Evolutionary conservation across 2,797 vertebrate genomes (phyloP).

Genomic region (Urophycis tenuis): DNA sequence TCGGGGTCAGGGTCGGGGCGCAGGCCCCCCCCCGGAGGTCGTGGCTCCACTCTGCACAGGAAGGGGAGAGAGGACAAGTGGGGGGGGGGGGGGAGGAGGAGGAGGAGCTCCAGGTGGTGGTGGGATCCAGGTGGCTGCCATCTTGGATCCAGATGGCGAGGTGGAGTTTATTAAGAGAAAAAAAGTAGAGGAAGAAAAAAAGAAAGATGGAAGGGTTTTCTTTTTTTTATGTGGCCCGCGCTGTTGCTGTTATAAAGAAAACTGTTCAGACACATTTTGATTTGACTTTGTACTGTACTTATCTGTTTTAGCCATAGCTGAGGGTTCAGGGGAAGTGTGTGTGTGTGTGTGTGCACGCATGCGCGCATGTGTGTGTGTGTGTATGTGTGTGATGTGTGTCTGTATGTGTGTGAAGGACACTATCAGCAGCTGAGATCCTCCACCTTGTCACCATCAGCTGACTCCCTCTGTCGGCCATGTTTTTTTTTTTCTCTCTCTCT

Average conservation of each 20-base stretch:
- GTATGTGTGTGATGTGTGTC: not conserved
- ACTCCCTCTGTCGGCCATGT: conserved; percentile 38
- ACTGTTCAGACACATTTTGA: not conserved
- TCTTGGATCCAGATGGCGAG: conserved; percentile 1
- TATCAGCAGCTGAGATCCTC: conserved; percentile 34
- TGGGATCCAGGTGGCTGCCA: not conserved
- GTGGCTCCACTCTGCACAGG: not conserved
- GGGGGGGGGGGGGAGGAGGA: not conserved
- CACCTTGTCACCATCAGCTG: conserved; percentile 57
- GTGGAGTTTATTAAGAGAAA: not conserved
- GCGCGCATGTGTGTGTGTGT: not conserved
- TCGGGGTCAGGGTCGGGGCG: conserved; percentile 52
- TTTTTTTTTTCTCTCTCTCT: not conserved
- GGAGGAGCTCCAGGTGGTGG: not conserved
- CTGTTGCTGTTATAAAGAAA: not conserved
- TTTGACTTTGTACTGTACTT: not conserved
- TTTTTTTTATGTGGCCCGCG: too few species aligned
- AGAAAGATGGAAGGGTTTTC: not conserved
- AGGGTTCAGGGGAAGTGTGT: conserved; percentile 22
- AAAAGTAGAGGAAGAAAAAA: not conserved
- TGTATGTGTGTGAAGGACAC: conserved; percentile 14
- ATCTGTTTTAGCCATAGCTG: conserved; percentile 11
- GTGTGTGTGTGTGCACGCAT: conserved; percentile 13
- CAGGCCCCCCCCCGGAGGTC: conserved; percentile 26
- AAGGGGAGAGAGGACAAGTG: not conserved